Base-by-base conservation (phyloP, 1,140 invertebrate species). In the Tribolium madens region DNA sequence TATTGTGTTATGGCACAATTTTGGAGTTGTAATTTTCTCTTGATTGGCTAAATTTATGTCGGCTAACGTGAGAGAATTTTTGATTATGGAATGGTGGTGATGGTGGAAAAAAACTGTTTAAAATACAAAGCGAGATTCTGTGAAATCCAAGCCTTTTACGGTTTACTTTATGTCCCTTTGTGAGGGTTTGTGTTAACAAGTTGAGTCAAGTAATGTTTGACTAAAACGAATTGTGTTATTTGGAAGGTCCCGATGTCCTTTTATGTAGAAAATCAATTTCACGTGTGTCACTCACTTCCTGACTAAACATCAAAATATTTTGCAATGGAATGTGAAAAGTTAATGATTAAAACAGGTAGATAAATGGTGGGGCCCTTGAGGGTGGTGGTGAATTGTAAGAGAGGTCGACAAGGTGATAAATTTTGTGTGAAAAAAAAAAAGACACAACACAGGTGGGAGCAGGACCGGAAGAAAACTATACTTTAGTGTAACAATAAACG, bases 401-500 rank as follows among this genome's bases (percentile, higher is more conserved):
- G 52, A 18, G 57, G 57, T 64, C 57, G 57, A 64, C 57, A 64
- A 64, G 57, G 57, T 64, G 57, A 64, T 64, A 64, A 64, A 64
- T 64, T 64, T 64, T 33, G 21, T n/a, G 12, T n/a, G n/a, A n/a
- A n/a, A n/a, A n/a, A n/a, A n/a, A n/a, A 57, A 64, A 36, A 64
- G 57, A 64, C 57, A 64, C 57, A 64, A 64, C 57, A 64, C 57
- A 64, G 57, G 57, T 64, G 57, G 57, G 57, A 64, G 26, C 57
- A 73, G 50, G 76, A 50, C 77, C 73, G 79, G 75, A 79, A 76
- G 77, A 80, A 80, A 79, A 79, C 78, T 73, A 80, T 79, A 80
- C 73, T 79, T 80, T 75, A 78, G 77, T 80, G 52, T 80, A 78
- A 81, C 79, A 81, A 77, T 77, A 79, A 81, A 82, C 75, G 80